Conservation (phyloP, 2,888 invertebrate species). For the Cyrtodaria siliqua region DNA sequence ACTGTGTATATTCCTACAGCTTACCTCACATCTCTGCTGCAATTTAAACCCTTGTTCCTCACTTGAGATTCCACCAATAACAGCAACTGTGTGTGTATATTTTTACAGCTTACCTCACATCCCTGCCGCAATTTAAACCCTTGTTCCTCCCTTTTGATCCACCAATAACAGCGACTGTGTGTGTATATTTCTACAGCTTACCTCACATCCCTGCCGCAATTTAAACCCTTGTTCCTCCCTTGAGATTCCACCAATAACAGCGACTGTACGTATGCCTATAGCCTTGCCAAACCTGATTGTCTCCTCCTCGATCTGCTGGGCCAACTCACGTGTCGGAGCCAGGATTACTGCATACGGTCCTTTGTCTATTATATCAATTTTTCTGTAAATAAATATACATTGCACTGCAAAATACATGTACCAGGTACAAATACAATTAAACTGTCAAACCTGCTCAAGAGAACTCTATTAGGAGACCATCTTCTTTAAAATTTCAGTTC, state of each 20-base stretch:
- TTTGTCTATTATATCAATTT: constrained; percentile 87
- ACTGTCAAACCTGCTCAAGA: too few species aligned
- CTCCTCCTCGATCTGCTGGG: constrained; percentile 99
- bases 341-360: constrained; percentile 99
- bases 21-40: constrained; percentile 96
- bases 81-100: constrained; percentile 84
- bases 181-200: constrained; percentile 84
- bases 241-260: constrained; percentile 89
- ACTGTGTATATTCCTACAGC: constrained; percentile 80
- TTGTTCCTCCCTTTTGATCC: constrained; percentile 98
- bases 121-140: constrained; percentile 98
- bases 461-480: too few species aligned
- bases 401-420: too few species aligned
- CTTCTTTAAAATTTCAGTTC: too few species aligned
- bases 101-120: constrained; percentile 97
- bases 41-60: constrained; percentile 99
- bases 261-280: constrained; percentile 84
- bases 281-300: constrained; percentile 97
- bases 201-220: constrained; percentile 97
- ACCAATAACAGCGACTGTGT: constrained; percentile 86
- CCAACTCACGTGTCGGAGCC: constrained; percentile 99
- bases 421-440: too few species aligned
- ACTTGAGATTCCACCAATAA: constrained; percentile 91
- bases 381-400: constrained; percentile 47
- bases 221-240: constrained; percentile 99